Evolutionary conservation across 2,113 vertebrate species (phyloP).

Genomic region (Passerina amoena): DNA sequence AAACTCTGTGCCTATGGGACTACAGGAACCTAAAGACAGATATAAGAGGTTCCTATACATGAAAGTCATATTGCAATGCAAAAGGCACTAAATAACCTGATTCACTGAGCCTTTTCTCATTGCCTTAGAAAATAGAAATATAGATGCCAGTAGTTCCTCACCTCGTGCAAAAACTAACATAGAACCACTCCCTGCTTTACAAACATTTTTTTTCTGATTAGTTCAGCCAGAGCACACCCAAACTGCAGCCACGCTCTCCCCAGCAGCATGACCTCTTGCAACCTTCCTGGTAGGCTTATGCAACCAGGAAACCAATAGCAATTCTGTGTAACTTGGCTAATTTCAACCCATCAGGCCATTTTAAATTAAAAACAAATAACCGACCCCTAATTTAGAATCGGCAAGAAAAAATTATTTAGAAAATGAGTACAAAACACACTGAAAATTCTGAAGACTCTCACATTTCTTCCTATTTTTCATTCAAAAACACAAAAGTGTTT

Average conservation of each 20-base stretch:
- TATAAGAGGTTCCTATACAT: not conserved
- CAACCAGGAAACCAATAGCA: conserved; percentile 38
- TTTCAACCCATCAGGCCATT: not conserved
- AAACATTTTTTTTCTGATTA: conserved; percentile 55
- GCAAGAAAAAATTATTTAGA: not conserved
- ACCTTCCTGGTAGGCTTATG: conserved; percentile 52
- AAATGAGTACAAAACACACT: not conserved
- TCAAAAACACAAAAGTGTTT: not conserved
- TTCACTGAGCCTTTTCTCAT: not conserved
- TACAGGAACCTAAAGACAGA: not conserved
- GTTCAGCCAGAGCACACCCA: conserved; percentile 53
- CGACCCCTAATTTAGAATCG: not conserved
- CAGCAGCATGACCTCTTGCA: conserved; percentile 11
- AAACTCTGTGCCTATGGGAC: not conserved
- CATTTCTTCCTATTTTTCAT: not conserved
- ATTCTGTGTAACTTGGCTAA: conserved; percentile 18
- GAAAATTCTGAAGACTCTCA: not conserved
- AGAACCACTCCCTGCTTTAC: conserved; percentile 47
- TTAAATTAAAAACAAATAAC: conserved; percentile 20
- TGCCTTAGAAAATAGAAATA: not conserved
- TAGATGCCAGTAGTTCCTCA: conserved; percentile 17
- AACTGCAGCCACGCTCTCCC: conserved; percentile 25
- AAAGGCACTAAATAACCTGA: not conserved
- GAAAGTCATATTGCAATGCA: not conserved
- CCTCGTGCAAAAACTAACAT: conserved; percentile 17